Conservation (phyloP, 2,888 invertebrate genomes). For the Stictocephala bisonia region DNA sequence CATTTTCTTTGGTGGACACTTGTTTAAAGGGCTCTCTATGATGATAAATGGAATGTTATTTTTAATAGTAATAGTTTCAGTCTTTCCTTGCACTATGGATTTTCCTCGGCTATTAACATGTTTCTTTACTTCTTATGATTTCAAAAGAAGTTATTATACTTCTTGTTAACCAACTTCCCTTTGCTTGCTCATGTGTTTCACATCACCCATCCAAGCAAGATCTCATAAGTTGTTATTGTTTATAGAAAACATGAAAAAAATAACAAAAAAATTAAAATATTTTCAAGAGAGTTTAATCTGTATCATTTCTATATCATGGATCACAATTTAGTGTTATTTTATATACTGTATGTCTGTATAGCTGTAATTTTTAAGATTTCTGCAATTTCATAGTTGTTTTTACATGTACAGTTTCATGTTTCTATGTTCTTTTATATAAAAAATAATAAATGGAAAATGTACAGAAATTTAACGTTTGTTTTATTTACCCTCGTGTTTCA, state of each 20-base stretch:
- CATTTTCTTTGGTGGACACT: too few species aligned
- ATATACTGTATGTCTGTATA: slow-evolving; percentile 39
- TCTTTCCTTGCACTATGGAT: too few species aligned
- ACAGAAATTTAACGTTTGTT: slow-evolving; percentile 1
- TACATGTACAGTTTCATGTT: slow-evolving; percentile 47
- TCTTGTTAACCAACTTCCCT: too few species aligned
- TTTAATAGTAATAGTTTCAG: too few species aligned
- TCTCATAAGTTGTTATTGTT: slow-evolving; percentile 41
- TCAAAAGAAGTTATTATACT: too few species aligned
- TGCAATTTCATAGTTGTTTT: slow-evolving; percentile 44
- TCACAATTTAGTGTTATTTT: slow-evolving; percentile 33
- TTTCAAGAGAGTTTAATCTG: slow-evolving; percentile 31
- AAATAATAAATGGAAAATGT: slow-evolving; percentile 39
- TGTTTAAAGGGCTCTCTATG: too few species aligned
- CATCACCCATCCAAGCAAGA: slow-evolving; percentile 22
- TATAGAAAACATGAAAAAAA: slow-evolving; percentile 10
- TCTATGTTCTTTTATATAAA: slow-evolving; percentile 44
- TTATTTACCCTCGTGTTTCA: not conserved
- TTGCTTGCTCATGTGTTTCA: slow-evolving; percentile 28
- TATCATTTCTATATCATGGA: slow-evolving; percentile 23
- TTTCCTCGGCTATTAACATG: too few species aligned
- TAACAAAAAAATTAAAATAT: slow-evolving; percentile 30
- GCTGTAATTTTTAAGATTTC: slow-evolving; percentile 37
- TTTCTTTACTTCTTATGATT: too few species aligned
- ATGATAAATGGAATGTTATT: too few species aligned